Evolutionary conservation across 1,140 invertebrate species (phyloP), one percentile per base, ranked within the genome.

Genomic region (Ceratosolen solmsi): DNA sequence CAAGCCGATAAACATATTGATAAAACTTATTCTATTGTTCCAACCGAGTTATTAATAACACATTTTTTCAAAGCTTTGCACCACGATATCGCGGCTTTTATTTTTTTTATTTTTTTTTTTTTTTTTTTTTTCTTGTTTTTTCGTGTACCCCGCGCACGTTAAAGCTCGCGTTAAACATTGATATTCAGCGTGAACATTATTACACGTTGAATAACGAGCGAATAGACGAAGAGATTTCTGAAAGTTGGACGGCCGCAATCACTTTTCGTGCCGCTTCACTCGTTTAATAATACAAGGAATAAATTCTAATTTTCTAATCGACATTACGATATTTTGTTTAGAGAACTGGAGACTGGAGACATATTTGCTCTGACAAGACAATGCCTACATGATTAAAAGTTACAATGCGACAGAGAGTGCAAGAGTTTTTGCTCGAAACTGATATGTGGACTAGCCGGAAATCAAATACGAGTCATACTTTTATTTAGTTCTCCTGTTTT

Each of bases 1-100:
- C 41, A 51, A 65, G 17, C 65, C 78, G 54, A 79, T 72, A 79
- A 79, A 58, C 68, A 20, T 77, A 77, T 77, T 49, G 74, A 77
- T 77, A 63, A 77, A 49, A 65, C 36, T 65, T 77, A 20, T 46
- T 30, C 58, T n/a, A 77, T 65, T 77, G 58, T 77, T 77, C 27
- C 8, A 63, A 20, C 2, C 36, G 58, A 65, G 0, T 77, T 56
- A 36, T 41, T 60, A 17, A 63, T 60, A 11, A 11, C 41, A 36
- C 2, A 15, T n/a, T 56, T 11, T 0, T 60, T 41, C 51, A 33
- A 74, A 63, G 60, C 38, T 77, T 54, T 17, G n/a, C 41, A 36
- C n/a, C 56, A n/a, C n/a, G 30, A 4, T 22, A 54, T 54, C 3
- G 9, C 51, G 51, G 51, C 20, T 54, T 54, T 46, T 46, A 46